These are phyloP conservation scores for Gephyroberyx darwinii DNA, from an alignment of 2,797 vertebrate species.

Conservation along the genomic window DNA sequence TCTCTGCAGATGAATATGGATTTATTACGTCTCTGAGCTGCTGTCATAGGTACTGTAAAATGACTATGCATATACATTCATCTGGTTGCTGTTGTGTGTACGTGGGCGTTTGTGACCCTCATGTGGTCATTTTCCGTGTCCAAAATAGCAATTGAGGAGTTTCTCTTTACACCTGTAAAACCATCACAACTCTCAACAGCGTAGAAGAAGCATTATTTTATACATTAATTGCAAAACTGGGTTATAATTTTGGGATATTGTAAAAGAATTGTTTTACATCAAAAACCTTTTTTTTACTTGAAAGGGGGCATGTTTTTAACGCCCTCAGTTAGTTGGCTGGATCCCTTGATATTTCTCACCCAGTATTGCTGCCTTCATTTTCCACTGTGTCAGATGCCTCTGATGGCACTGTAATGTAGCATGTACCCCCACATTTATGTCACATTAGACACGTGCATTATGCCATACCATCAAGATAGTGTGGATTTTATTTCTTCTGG, in stretches of 20 bases:
- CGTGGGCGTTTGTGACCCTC: constrained; percentile 50
- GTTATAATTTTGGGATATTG: neutral
- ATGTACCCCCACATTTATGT: neutral
- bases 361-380: constrained; percentile 15
- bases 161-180: constrained; percentile 31
- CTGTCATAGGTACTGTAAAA: constrained; percentile 72
- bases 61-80: constrained; percentile 42
- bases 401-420: constrained; percentile 9
- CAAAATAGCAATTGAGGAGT: constrained; percentile 42
- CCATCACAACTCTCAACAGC: neutral
- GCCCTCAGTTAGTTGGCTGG: neutral
- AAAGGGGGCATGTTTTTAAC: neutral
- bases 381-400: constrained; percentile 9
- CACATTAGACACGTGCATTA: neutral
- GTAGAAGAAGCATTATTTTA: neutral
- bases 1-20: constrained; percentile 55
- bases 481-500: neutral
- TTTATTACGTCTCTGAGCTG: constrained; percentile 47
- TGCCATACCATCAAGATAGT: neutral
- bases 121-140: constrained; percentile 55
- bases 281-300: neutral
- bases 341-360: constrained; percentile 14
- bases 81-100: constrained; percentile 42
- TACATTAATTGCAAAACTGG: neutral
- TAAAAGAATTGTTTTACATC: neutral